Evolutionary conservation across 2,888 invertebrate genomes (phyloP).

Genomic region (Trypoxylon attenuatum): DNA sequence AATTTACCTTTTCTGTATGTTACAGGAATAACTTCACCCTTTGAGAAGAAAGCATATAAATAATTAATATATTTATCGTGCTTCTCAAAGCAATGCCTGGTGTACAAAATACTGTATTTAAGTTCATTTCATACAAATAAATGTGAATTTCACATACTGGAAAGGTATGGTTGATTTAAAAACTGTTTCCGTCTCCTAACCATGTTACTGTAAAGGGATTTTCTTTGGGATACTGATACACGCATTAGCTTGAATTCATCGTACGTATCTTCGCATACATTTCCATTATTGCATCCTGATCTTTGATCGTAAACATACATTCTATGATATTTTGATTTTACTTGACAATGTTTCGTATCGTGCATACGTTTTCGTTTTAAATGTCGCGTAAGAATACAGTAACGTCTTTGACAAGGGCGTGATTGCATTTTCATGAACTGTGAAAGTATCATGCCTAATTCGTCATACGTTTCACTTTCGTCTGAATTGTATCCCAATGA

Average conservation of each 20-base stretch:
- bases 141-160: constrained; percentile 13
- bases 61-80: neutral
- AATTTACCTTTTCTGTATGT: constrained; percentile 6
- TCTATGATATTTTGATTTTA: constrained; percentile 23
- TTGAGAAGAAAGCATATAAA: neutral
- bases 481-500: neutral
- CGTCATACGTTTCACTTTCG: constrained; percentile 46
- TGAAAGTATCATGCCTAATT: constrained; percentile 54
- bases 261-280: constrained; percentile 54
- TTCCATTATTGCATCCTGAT: constrained; percentile 51
- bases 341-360: constrained; percentile 47
- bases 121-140: neutral
- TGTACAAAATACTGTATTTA: neutral
- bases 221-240: constrained; percentile 24
- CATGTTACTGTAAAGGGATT: constrained; percentile 40
- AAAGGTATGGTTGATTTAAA: constrained; percentile 48
- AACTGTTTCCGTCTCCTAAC: constrained; percentile 47
- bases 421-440: constrained; percentile 50
- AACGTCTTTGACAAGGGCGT: constrained; percentile 44
- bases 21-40: neutral
- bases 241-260: constrained; percentile 53
- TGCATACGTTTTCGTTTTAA: constrained; percentile 36
- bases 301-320: constrained; percentile 35
- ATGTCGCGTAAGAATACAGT: constrained; percentile 46
- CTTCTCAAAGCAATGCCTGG: neutral